Evolutionary conservation across 2,888 invertebrate genomes (phyloP).

Genomic region (Dicyrtoma fusca): DNA sequence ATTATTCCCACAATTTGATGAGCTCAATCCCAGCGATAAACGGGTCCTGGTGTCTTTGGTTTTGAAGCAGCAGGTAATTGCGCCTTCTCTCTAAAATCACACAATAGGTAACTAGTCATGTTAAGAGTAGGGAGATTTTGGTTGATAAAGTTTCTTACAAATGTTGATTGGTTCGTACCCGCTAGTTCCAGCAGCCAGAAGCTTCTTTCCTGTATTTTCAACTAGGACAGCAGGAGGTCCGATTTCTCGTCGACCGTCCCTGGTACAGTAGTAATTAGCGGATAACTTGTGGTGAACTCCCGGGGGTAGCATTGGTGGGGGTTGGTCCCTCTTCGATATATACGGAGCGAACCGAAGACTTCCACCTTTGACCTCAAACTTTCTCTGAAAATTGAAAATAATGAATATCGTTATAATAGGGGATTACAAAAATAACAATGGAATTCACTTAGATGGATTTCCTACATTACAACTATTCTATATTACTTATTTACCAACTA

Average conservation of each 20-base stretch:
- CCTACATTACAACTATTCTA: too few relatives aligned
- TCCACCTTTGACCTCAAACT: slow-evolving; percentile 61
- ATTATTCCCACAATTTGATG: slow-evolving; percentile 2
- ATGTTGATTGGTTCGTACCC: slow-evolving; percentile 31
- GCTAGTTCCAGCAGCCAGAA: slow-evolving; percentile 38
- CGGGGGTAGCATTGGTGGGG: slow-evolving; percentile 77
- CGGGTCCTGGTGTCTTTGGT: slow-evolving; percentile 6
- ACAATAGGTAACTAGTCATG: slow-evolving; percentile 1
- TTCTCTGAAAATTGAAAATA: slow-evolving; percentile 62
- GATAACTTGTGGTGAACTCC: slow-evolving; percentile 79
- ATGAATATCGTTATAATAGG: neutral
- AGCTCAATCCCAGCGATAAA: slow-evolving; percentile 12
- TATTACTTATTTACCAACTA: too few relatives aligned
- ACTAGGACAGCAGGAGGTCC: slow-evolving; percentile 68
- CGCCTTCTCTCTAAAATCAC: slow-evolving; percentile 4
- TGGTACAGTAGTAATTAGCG: slow-evolving; percentile 79
- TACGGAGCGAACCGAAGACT: slow-evolving; percentile 71
- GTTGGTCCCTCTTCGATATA: slow-evolving; percentile 75
- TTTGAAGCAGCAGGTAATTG: neutral
- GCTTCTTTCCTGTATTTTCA: slow-evolving; percentile 36
- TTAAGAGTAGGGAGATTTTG: neutral
- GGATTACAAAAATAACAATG: slow-evolving; percentile 1
- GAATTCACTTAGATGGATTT: too few relatives aligned
- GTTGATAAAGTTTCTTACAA: neutral
- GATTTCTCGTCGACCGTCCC: slow-evolving; percentile 83